A percentile compares a stretch with the other conserved stretches of the same genome.
These are phyloP conservation scores for Tadarida brasiliensis DNA, from an alignment of 2,797 vertebrate species.

Conservation along the genomic window DNA sequence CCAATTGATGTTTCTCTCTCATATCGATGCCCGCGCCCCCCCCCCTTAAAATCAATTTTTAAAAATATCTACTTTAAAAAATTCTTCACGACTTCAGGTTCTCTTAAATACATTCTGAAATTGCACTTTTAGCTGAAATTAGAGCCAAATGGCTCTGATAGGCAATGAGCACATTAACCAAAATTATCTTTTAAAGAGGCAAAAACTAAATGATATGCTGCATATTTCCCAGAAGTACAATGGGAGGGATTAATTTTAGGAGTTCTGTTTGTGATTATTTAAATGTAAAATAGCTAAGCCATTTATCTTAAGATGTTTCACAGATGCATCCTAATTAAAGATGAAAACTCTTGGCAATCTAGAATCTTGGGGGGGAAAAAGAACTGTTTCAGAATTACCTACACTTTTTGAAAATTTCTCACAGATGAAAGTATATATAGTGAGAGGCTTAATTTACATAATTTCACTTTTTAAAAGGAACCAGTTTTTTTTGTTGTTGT, in stretches of 20 bases:
- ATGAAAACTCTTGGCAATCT: background rate
- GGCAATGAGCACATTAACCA: background rate
- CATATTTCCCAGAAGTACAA: background rate
- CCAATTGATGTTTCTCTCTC: background rate
- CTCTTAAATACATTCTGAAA: background rate
- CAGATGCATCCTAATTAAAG: background rate
- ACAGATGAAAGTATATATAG: background rate
- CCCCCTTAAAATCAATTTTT: background rate
- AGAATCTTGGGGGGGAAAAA: background rate
- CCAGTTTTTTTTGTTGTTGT: too few species aligned
- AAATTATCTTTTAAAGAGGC: background rate
- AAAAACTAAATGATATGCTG: background rate
- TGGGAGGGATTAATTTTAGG: background rate
- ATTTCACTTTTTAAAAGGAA: constrained; percentile 19
- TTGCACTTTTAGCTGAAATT: background rate
- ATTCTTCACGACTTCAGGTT: background rate
- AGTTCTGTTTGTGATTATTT: constrained; percentile 37
- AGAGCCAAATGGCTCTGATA: background rate
- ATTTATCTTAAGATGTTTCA: constrained; percentile 43
- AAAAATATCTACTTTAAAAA: background rate
- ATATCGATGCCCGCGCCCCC: background rate
- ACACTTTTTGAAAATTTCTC: constrained; percentile 10
- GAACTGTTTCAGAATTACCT: constrained; percentile 3
- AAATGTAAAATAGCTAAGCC: background rate
- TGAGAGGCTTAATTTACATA: background rate